These are phyloP conservation scores for Cottoperca gobio DNA, from an alignment of 2,797 vertebrate species.

Conservation along the genomic window DNA sequence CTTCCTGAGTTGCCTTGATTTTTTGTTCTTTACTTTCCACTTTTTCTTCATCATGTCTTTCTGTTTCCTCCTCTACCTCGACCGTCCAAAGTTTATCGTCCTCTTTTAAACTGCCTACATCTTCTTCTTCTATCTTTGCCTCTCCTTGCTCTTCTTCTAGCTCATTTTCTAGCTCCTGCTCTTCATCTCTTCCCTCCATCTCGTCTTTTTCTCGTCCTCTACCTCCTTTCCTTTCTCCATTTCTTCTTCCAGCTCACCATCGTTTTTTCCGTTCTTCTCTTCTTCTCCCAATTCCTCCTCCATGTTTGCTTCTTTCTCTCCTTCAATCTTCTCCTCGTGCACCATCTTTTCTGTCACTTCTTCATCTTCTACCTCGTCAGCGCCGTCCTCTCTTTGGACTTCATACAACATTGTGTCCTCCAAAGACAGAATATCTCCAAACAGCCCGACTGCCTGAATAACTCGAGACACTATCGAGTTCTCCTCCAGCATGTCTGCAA, in stretches of 20 bases:
- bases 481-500: constrained; percentile 27
- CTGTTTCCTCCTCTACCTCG: no score
- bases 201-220: neutral
- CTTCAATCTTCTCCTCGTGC: neutral
- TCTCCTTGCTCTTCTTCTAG: neutral
- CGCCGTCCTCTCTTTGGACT: neutral
- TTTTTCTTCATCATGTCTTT: neutral
- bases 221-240: neutral
- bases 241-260: neutral
- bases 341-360: no score
- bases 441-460: constrained; percentile 54
- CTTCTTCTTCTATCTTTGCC: neutral
- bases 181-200: neutral
- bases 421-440: constrained; percentile 60
- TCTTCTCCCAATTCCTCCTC: neutral
- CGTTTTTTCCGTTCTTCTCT: neutral
- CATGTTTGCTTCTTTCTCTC: neutral
- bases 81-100: neutral
- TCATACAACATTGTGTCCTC: constrained; percentile 45
- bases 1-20: neutral
- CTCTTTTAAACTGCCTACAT: neutral
- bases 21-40: neutral
- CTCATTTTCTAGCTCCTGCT: neutral
- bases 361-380: no score
- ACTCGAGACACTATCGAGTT: constrained; percentile 41